Evolutionary conservation across 1,140 invertebrate genomes (phyloP), one percentile per base, ranked within the genome.

Genomic region (Cepaea nemoralis): DNA sequence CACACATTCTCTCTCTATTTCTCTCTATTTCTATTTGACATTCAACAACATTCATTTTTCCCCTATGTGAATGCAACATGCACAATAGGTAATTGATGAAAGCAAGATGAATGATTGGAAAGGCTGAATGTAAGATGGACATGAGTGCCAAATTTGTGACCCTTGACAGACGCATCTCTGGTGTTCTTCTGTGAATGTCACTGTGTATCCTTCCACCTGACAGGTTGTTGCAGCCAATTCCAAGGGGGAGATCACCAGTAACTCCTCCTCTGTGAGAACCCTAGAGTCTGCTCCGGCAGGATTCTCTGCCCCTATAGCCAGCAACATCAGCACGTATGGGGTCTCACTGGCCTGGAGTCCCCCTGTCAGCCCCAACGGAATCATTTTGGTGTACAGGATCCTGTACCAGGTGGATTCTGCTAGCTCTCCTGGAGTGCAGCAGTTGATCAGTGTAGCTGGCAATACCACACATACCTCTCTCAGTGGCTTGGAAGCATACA

Each of bases 401-500:
- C 76, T 82, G 16, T 89, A 89, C 74, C 83, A 82, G 67, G 66
- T 76, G 24, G 55, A 82, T 1, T 33, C 78, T 14, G 73, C 39
- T 67, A 85, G 85, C 37, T 82, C 85, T 19, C 85, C 84, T 39
- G 63, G 67, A 16, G 55, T 14, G 37, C 78, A 77, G 35, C 78
- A 73, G 3, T 80, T 80, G 33, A 37, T 89, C 16, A 82, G 67
- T 24, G 86, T 90, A 0, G 31, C 69, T 69, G 86, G 87, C 8
- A 80, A 78, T 50, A 66, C 74, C 6, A 83, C 75, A 2, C 0
- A 71, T 16, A 87, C 89, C 0, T 83, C 82, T 45, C 37, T 91
- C 42, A 90, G 89, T 87, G 89, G 89, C 31, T 85, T 91, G 10
- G 42, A 85, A 35, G 89, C 90, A 14, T 90, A 85, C 66, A 87